Conservation (phyloP, 1,140 invertebrate species). For the Neocloeon triangulifer region DNA sequence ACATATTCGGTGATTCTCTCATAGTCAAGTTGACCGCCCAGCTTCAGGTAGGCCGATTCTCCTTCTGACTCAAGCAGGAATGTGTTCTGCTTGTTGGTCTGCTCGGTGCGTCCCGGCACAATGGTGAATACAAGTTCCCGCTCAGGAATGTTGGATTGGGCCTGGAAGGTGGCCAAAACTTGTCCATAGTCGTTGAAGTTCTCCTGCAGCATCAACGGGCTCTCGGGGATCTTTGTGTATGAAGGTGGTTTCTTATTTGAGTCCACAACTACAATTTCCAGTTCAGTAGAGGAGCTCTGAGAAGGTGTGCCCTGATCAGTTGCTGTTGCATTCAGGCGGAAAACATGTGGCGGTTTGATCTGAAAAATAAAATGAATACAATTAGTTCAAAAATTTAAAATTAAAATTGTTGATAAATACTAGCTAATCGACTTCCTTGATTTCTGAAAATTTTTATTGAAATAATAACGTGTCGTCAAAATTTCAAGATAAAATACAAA, state of each 20-base stretch:
- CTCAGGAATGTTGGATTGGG: conserved; percentile 49
- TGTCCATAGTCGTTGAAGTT: conserved; percentile 41
- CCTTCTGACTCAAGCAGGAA: conserved; percentile 45
- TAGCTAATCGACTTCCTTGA: too few species aligned
- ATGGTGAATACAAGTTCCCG: conserved; percentile 50
- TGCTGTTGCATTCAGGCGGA: conserved; percentile 47
- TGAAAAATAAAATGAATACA: conserved; percentile 17
- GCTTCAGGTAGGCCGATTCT: conserved; percentile 42
- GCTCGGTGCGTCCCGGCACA: conserved; percentile 54
- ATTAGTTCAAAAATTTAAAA: conserved; percentile 1
- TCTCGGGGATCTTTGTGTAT: conserved; percentile 26
- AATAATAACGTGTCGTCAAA: too few species aligned
- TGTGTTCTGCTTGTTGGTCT: conserved; percentile 56
- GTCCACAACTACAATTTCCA: conserved; percentile 64
- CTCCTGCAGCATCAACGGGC: conserved; percentile 42
- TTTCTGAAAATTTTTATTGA: too few species aligned
- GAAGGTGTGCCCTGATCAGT: conserved; percentile 43
- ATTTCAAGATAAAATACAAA: too few species aligned
- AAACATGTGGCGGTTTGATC: conserved; percentile 39
- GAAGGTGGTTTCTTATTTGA: conserved; percentile 68
- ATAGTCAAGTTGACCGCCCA: conserved; percentile 53
- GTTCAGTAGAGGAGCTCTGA: conserved; percentile 37
- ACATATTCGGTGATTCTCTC: conserved; percentile 61
- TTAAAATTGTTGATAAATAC: not conserved
- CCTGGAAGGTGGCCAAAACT: conserved; percentile 40